A percentile compares a stretch with the other conserved stretches of the same genome.
Conservation (phyloP, 2,797 vertebrate species). For the Xerus rutilus region DNA sequence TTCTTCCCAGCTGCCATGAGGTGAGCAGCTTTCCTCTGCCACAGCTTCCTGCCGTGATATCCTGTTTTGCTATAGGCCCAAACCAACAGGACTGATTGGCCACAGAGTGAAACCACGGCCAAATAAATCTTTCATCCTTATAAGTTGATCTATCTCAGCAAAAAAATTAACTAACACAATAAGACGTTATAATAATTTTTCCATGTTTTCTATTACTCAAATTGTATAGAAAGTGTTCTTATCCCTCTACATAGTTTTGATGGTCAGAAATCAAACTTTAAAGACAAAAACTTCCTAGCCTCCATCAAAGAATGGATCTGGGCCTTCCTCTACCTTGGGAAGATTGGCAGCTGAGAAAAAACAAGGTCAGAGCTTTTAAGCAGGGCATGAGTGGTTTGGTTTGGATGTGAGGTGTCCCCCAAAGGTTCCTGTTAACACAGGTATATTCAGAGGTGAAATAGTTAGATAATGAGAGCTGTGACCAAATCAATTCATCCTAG, state of each 20-base stretch:
- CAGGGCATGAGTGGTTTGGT: too few species aligned
- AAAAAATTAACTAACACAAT: background rate
- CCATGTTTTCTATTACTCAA: background rate
- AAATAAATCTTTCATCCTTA: background rate
- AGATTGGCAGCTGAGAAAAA: too few species aligned
- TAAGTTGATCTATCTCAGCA: background rate
- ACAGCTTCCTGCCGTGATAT: background rate
- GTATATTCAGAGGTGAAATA: too few species aligned
- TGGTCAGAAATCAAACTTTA: background rate
- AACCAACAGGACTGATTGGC: background rate
- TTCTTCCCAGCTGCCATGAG: background rate
- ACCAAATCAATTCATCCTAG: too few species aligned
- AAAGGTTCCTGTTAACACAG: too few species aligned
- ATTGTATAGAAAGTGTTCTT: background rate
- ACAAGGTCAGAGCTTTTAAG: too few species aligned
- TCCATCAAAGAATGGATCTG: too few species aligned
- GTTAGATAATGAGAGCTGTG: too few species aligned
- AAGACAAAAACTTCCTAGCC: background rate
- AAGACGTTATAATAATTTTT: background rate
- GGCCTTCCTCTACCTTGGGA: too few species aligned
- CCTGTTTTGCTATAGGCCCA: background rate
- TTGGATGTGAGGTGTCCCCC: too few species aligned
- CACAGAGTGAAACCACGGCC: background rate
- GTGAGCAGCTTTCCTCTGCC: background rate
- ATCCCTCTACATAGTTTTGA: background rate